A percentile compares a stretch with the other conserved stretches of the same genome.
Conservation (phyloP, 2,888 invertebrate genomes). For the Nephrotoma guestfalica region DNA sequence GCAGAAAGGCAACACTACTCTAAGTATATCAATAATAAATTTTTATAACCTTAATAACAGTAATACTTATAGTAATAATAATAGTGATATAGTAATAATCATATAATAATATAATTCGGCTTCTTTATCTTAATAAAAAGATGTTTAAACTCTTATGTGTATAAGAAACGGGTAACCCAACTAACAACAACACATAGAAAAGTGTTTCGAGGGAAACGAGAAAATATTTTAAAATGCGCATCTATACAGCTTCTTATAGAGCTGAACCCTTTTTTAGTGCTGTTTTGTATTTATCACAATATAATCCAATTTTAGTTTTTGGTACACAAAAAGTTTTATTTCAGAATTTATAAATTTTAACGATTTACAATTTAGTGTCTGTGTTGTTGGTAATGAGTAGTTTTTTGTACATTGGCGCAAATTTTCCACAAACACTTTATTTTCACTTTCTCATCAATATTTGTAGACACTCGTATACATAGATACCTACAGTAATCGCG, state of each 20-base stretch:
- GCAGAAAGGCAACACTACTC: background rate
- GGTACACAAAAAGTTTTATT: background rate
- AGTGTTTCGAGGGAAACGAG: background rate
- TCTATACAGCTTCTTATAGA: background rate
- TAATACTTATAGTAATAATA: background rate
- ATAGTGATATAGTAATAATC: background rate
- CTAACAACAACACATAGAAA: background rate
- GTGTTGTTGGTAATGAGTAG: background rate
- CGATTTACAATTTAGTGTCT: background rate
- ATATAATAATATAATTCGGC: background rate
- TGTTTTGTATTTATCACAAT: background rate
- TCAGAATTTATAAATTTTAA: background rate
- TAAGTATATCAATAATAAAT: background rate
- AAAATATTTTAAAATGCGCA: background rate
- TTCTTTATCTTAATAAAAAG: background rate
- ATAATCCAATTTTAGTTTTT: background rate
- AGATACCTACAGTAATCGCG: background rate
- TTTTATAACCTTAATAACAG: background rate
- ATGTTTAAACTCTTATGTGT: background rate
- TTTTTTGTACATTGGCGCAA: background rate
- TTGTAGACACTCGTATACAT: background rate
- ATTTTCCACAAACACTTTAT: background rate
- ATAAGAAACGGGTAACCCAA: background rate
- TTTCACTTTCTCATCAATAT: background rate
- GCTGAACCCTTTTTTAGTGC: background rate